phyloP scores from a whole-genome alignment of 1,140 invertebrate genomes.

The Venustaconcha ellipsiformis region DNA sequence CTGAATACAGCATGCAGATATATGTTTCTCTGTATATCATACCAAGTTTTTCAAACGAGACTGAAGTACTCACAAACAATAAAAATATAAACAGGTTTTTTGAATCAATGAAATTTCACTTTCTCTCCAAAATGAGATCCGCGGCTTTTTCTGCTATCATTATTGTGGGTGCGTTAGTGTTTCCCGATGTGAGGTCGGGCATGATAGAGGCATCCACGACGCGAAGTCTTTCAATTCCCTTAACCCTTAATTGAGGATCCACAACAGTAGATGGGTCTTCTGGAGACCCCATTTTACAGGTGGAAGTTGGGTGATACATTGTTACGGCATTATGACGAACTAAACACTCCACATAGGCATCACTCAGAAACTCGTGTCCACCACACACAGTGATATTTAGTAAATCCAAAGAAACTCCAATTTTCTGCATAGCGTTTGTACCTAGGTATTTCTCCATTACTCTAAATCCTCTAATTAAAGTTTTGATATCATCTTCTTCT shows the following conservation, averaged over 20 bases:
- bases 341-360: slow-evolving; percentile 56
- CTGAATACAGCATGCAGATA: too few species aligned
- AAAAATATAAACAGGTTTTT: too few species aligned
- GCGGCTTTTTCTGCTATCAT: slow-evolving; percentile 90
- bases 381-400: too few species aligned
- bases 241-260: slow-evolving; percentile 76
- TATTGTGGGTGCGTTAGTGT: slow-evolving; percentile 84
- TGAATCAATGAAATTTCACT: too few species aligned
- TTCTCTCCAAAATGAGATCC: slow-evolving; percentile 75
- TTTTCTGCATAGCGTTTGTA: too few species aligned
- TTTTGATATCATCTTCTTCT: slow-evolving; percentile 44
- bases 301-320: slow-evolving; percentile 88
- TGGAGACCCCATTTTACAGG: slow-evolving; percentile 91
- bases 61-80: too few species aligned
- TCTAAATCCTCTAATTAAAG: slow-evolving; percentile 50
- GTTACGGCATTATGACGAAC: slow-evolving; percentile 69
- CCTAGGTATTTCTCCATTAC: too few species aligned
- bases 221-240: slow-evolving; percentile 26
- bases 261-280: slow-evolving; percentile 88
- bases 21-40: too few species aligned
- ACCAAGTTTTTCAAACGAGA: too few species aligned
- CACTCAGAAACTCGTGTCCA: too few species aligned
- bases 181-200: slow-evolving; percentile 70
- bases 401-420: too few species aligned
- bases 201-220: slow-evolving; percentile 53